Conservation (phyloP, 2,113 vertebrate species). For the Rallus limicola region DNA sequence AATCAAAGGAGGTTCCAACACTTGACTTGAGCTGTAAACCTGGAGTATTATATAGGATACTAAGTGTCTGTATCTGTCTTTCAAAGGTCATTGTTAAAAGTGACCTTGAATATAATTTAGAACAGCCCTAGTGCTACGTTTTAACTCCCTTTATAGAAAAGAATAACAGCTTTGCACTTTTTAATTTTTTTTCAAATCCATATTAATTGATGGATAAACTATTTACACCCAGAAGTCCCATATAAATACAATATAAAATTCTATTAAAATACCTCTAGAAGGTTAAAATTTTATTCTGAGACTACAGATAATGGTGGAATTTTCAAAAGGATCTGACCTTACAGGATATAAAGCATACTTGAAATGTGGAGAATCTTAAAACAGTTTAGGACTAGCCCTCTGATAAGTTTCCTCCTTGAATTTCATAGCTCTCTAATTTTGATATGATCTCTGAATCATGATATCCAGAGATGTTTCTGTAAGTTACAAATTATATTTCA, state of each 20-base stretch:
- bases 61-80: background rate
- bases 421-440: background rate
- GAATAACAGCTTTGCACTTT: background rate
- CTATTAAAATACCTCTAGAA: background rate
- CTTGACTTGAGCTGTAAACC: background rate
- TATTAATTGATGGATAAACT: background rate
- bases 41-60: background rate
- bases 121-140: background rate
- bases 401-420: background rate
- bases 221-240: background rate
- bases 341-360: background rate
- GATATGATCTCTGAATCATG: background rate
- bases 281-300: background rate
- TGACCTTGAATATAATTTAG: conserved; percentile 1
- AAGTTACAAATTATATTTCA: background rate
- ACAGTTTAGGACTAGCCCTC: background rate
- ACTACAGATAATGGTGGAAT: background rate
- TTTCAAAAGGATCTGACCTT: background rate
- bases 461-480: background rate
- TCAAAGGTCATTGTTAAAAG: background rate
- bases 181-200: background rate
- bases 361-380: background rate
- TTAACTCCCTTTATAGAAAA: background rate
- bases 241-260: background rate
- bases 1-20: background rate